Percentiles rank a stretch among this genome's conserved stretches.
These are phyloP conservation scores for Amiota mariae DNA, from an alignment of 2,888 invertebrate genomes.

Conservation along the genomic window DNA sequence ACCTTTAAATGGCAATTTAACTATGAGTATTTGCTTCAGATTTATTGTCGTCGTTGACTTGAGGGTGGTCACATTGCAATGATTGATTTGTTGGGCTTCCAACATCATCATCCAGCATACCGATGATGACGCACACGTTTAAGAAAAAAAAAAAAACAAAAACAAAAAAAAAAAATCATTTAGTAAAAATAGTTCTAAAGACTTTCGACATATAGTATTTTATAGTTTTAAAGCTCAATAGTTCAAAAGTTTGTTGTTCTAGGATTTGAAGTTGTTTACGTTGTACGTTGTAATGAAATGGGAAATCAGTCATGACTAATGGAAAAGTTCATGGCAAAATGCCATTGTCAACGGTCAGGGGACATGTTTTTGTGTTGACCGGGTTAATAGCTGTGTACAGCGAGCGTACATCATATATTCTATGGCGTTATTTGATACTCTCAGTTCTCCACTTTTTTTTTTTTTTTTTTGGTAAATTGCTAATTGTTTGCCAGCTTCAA, in stretches of 20 bases:
- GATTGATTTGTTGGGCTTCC: constrained; percentile 1
- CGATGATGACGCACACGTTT: neutral
- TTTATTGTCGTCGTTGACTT: too few species aligned
- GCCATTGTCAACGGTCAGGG: neutral
- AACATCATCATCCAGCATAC: neutral
- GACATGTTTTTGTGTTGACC: neutral
- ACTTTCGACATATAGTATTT: neutral
- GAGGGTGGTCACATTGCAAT: constrained; percentile 10
- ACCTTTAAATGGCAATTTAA: too few species aligned
- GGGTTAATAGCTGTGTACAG: constrained; percentile 1
- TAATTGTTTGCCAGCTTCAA: neutral
- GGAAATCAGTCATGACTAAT: neutral
- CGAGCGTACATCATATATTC: neutral
- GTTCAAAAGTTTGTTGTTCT: neutral
- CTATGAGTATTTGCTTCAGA: too few species aligned
- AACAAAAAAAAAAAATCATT: neutral
- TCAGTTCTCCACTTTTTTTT: neutral
- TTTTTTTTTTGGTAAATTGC: constrained; percentile 2
- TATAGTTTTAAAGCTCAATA: neutral
- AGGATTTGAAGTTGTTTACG: neutral
- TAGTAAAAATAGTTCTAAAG: too few species aligned
- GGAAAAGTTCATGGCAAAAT: neutral
- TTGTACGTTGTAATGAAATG: neutral
- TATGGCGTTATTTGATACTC: neutral
- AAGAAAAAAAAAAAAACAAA: neutral